Conservation (phyloP, 2,888 invertebrate genomes). For the Calameuta filiformis region DNA sequence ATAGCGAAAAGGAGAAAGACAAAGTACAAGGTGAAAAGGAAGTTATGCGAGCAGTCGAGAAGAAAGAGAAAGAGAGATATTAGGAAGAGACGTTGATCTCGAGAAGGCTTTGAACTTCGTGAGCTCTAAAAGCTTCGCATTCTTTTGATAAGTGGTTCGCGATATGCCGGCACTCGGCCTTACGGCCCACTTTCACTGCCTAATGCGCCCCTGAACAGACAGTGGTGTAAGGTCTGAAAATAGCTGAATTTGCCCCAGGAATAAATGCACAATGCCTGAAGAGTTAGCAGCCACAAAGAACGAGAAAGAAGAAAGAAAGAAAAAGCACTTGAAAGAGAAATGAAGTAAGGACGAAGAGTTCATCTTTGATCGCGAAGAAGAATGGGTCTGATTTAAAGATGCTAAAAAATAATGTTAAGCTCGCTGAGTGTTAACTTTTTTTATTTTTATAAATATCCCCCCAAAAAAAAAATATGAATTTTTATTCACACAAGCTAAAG, state of each 20-base stretch:
- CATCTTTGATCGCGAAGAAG: too few relatives aligned
- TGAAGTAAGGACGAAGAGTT: too few relatives aligned
- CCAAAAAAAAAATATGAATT: neutral
- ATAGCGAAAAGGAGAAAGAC: constrained; percentile 11
- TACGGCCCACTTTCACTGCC: constrained; percentile 21
- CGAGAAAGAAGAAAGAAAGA: neutral
- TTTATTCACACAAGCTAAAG: neutral
- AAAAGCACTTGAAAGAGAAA: neutral
- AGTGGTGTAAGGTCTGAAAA: neutral
- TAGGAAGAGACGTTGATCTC: neutral
- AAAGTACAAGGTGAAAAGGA: constrained; percentile 2
- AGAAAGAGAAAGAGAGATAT: neutral
- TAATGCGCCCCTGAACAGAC: constrained; percentile 15
- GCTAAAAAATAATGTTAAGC: neutral
- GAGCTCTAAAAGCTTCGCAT: constrained; percentile 47
- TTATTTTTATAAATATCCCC: neutral
- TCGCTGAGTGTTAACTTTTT: neutral
- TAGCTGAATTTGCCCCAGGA: neutral
- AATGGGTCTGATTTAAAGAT: neutral
- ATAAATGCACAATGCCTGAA: neutral
- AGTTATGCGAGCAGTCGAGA: constrained; percentile 21
- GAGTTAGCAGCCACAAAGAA: neutral
- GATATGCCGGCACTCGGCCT: constrained; percentile 3
- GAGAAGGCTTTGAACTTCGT: constrained; percentile 35
- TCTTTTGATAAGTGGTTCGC: constrained; percentile 43